phyloP scores from a whole-genome alignment of 1,140 invertebrate species.

The Thaumatotibia leucotreta region DNA sequence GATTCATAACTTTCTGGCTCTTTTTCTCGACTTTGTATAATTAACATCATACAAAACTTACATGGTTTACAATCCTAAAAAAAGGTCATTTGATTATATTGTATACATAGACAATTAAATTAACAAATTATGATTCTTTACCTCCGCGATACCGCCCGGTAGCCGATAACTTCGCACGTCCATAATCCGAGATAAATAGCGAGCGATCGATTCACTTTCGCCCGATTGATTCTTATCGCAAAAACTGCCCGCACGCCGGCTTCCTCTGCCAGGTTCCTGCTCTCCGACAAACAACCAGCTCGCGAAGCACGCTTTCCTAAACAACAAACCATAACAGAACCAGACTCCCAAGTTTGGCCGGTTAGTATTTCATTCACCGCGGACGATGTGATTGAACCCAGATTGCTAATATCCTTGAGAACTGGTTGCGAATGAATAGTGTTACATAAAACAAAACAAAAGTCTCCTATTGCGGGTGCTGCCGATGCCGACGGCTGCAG shows the following conservation, averaged over 20 bases:
- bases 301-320: constrained; percentile 17
- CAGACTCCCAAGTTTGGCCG: constrained; percentile 25
- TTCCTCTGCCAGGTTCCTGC: constrained; percentile 41
- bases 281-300: constrained; percentile 27
- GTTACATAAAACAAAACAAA: constrained; percentile 36
- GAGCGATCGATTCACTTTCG: constrained; percentile 62
- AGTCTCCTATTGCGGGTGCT: constrained; percentile 19
- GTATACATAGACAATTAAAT: neutral
- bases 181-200: constrained; percentile 43
- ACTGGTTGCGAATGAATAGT: constrained; percentile 45
- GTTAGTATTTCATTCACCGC: constrained; percentile 61
- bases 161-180: constrained; percentile 24
- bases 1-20: no score
- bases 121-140: neutral
- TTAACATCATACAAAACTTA: no score
- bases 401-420: constrained; percentile 58
- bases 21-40: no score
- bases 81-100: neutral
- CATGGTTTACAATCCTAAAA: neutral
- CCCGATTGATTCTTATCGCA: constrained; percentile 57
- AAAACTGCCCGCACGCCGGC: constrained; percentile 41
- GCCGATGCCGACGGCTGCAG: neutral
- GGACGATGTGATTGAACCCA: constrained; percentile 62
- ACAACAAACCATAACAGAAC: constrained; percentile 18
- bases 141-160: neutral